Base-by-base conservation (phyloP, 2,797 vertebrate species). In the Microctenopoma stevenorrisi region DNA sequence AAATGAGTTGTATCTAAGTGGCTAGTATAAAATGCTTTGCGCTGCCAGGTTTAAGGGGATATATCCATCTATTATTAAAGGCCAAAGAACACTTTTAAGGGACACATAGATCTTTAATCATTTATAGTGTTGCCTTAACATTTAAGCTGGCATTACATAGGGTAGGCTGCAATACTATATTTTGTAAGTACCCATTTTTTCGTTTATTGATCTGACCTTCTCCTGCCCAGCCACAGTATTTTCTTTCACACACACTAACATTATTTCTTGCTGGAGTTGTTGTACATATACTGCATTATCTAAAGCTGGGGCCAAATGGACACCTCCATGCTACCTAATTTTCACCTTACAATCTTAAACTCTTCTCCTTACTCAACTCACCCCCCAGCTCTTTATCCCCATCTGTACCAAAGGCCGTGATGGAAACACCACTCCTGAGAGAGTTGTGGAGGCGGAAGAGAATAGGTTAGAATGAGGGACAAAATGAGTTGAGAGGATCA, bases 191-290 rank as follows among this genome's bases (percentile, higher is more conserved):
- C 64, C 64, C 63, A 62, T 74, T 88, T 85, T 88, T 87, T 78
- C 70, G 83, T 85, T 84, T 92, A 93, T 93, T 90, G 89, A 91
- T 92, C 78, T 91, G 89, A 92, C 91, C 91, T 92, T 92, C 85
- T 91, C 74, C 65, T 82, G 73, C 83, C 85, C 77, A 84, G 80
- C 57, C 13, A n/a, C 76, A 78, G 79, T 71, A 64, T 81, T 88
- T 84, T 62, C 60, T 76, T 59, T 78, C 37, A 63, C 61, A 72
- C 10, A 52, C 37, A 76, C 40, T 18, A 30, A 49, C 47, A 63
- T 46, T 46, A 77, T 72, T 59, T 58, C 63, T 64, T 65, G 5
- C 67, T 13, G 54, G 52, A 22, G 48, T 44, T 76, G 49, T 56
- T 86, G 48, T 69, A 51, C 51, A 61, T 59, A 58, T 37, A 52